phyloP scores from a whole-genome alignment of 2,797 vertebrate genomes.

The Cercopithecus diana region DNA sequence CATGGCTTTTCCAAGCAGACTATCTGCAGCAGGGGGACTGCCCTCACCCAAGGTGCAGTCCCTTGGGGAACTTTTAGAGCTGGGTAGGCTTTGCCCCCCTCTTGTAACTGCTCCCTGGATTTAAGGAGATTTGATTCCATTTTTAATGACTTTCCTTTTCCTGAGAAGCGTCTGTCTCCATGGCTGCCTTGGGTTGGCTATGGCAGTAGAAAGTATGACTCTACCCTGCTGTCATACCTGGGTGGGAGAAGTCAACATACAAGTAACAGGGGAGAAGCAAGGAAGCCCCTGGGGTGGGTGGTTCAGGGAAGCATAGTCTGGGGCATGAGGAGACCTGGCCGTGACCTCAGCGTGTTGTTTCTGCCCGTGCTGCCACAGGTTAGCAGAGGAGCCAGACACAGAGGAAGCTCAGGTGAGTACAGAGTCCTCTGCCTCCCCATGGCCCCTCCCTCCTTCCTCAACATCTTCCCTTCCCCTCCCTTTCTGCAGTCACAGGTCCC shows the following conservation, averaged over 20 bases:
- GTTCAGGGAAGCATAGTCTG: not conserved
- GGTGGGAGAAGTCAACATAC: not conserved
- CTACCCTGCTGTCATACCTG: not conserved
- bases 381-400: constrained; percentile 52
- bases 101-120: not conserved
- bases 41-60: not conserved
- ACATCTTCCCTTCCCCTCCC: not conserved
- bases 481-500: not conserved
- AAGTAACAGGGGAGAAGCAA: not conserved
- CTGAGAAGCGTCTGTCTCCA: not conserved
- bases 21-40: not conserved
- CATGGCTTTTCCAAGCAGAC: not conserved
- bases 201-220: not conserved
- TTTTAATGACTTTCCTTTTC: not conserved
- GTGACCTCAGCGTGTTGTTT: constrained; percentile 62
- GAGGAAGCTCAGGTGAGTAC: constrained; percentile 77
- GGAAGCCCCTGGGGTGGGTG: not conserved
- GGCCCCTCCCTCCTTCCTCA: not conserved
- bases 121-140: not conserved
- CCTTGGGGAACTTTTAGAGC: not conserved
- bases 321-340: not conserved
- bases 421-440: not conserved
- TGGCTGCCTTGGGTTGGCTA: not conserved
- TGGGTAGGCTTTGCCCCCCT: not conserved
- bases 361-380: constrained; percentile 77